Base-by-base conservation (phyloP, 1,140 invertebrate species). In the Drosophila subobscura region DNA sequence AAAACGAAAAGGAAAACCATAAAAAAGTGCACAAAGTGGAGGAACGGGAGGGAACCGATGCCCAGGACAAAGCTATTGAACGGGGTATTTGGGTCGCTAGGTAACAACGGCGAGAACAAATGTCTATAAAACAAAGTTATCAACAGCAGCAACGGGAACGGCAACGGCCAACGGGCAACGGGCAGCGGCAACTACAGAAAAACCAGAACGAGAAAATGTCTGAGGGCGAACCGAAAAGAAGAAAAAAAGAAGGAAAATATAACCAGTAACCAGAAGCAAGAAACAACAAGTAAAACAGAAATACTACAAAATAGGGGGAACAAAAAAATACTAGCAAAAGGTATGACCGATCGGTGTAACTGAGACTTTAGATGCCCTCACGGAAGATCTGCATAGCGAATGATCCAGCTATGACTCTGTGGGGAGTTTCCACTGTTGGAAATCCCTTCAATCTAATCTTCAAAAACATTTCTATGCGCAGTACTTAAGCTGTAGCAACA, bases 41-140 rank as follows among this genome's bases (percentile, higher is more conserved):
- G 29, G 61, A 53, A 41, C 44, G 50, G 5, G 37, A 22, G 40
- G 66, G 54, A 41, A 47, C 29, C 37, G 64, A 55, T 64, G 59
- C 27, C 58, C 52, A 41, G 70, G 71, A 55, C 52, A 59, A 60
- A 67, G 51, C 77, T 80, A 79, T 79, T 79, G 77, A 79, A 79
- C 72, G 65, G 65, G 72, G 77, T 80, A 79, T 79, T 79, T 79
- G 77, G 77, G 77, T 79, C 77, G 77, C 71, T 79, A 80, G 77
- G 77, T 80, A 79, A 79, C 77, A 79, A 73, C 77, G 72, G 72
- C 71, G 77, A 79, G 77, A 79, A 79, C 77, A 79, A 79, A 79
- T 80, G 77, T 79, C 77, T 80, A 79, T 79, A 79, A 79, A 79
- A 80, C 77, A 79, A 79, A 79, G 77, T 79, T 79, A 80, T 79